Evolutionary conservation across 2,888 invertebrate genomes (phyloP), one percentile per base, ranked within the genome.

Genomic region (Ormyrus rosae): DNA sequence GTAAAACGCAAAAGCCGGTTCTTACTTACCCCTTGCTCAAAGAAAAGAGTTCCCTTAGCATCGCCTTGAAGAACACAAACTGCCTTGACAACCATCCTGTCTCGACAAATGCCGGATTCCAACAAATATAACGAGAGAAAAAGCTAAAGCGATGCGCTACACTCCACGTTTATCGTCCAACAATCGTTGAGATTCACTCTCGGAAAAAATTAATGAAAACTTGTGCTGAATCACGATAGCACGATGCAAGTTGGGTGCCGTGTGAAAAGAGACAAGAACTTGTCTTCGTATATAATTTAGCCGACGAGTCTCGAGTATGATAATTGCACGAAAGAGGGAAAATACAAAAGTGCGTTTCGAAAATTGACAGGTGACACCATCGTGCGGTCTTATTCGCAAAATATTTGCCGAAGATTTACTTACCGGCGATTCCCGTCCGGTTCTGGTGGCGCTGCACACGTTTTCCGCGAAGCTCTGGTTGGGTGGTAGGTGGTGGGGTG

Each of bases 51-150:
- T 83, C 98, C 98, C 86, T 93, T 94, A 56, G 96, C 96, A 90
- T 97, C 96, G 46, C 97, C 97, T 83, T 94, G 95, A 84, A 98
- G 92, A 85, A 97, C 96, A 90, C 96, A 96, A 81, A 97, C 97
- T 80, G 97, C 97, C 93, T 95, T 96, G 45, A 91, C 85, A 77
- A 90, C 87, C 92, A 92, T 92, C 83, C 84, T 89, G 3, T 50
- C 3, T 60, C 6, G 45, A 6, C 11, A 48, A 46, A 46, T 53
- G 46, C 19, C 19, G 48, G 13, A 13, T 48, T n/a, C 34, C 6
- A 56, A 46, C n/a, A 3, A 61, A 60, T 9, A n/a, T 6, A 68
- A 45, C 55, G 10, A 11, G 68, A 68, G 55, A 55, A 50, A 13
- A 65, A 11, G 6, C 50, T 8, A 34, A 34, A 34, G 4, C 34